Evolutionary conservation across 2,888 invertebrate genomes (phyloP).

Genomic region (Trichogramma dendrolimi): DNA sequence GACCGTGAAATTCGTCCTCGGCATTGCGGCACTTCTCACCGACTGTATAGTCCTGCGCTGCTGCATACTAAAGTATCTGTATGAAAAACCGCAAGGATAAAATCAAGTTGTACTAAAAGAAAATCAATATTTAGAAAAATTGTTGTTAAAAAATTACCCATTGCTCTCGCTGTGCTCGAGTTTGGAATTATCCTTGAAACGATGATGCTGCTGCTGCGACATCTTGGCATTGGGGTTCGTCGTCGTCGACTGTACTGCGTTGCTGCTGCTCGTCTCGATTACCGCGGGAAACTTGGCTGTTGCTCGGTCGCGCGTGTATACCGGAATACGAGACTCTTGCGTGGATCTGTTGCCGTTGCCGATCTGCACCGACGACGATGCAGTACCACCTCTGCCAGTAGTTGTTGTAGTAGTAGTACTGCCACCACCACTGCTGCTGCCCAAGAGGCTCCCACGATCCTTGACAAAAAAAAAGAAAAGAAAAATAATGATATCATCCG

Average conservation of each 20-base stretch:
- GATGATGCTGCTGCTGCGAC: not conserved
- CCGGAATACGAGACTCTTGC: constrained; percentile 24
- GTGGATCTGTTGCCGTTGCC: not conserved
- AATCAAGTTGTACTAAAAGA: too few relatives aligned
- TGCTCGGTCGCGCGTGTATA: constrained; percentile 16
- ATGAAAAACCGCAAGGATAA: too few relatives aligned
- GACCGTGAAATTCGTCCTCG: constrained; percentile 1
- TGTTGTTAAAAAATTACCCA: constrained; percentile 1
- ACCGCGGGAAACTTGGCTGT: not conserved
- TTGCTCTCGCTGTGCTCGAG: constrained; percentile 1
- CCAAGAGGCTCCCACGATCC: too few relatives aligned
- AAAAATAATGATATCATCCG: too few relatives aligned
- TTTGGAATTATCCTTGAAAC: not conserved
- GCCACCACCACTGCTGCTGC: too few relatives aligned
- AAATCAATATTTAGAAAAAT: not conserved
- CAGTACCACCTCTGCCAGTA: too few relatives aligned
- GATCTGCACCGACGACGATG: too few relatives aligned
- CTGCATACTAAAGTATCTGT: constrained; percentile 3
- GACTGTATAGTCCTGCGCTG: constrained; percentile 2
- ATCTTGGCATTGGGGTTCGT: not conserved
- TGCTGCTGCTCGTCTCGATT: too few relatives aligned
- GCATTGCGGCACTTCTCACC: constrained; percentile 3
- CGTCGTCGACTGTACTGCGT: not conserved
- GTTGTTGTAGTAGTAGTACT: too few relatives aligned
- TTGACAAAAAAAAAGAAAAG: too few relatives aligned